Percentiles rank a stretch among this genome's conserved stretches.
These are phyloP conservation scores for Ormyrus nitidulus DNA, from an alignment of 2,888 invertebrate species.

Conservation along the genomic window DNA sequence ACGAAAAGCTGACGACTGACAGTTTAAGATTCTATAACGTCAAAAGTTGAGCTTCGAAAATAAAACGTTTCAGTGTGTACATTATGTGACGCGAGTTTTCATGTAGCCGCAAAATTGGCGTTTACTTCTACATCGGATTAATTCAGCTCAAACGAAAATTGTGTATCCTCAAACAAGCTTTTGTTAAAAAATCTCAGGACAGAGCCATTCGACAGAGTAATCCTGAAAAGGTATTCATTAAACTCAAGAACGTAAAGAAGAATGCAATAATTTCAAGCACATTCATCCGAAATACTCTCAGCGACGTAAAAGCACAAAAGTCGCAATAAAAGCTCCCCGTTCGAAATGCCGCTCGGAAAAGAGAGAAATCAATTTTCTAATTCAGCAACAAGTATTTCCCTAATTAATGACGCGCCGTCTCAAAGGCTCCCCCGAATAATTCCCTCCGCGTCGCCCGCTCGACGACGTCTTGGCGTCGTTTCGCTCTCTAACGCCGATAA, in stretches of 20 bases:
- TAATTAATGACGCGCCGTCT: slow-evolving; percentile 35
- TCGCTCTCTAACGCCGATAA: slow-evolving; percentile 34
- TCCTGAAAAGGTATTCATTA: too few relatives aligned
- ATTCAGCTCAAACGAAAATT: too few relatives aligned
- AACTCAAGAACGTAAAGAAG: too few relatives aligned
- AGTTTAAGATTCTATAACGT: slow-evolving; percentile 8
- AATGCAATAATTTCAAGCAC: too few relatives aligned
- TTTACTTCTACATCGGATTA: too few relatives aligned
- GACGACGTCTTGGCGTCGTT: slow-evolving; percentile 15
- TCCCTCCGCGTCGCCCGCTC: background rate
- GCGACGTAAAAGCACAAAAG: too few relatives aligned
- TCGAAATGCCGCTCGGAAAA: background rate
- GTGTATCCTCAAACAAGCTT: background rate
- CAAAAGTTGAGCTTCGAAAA: slow-evolving; percentile 8
- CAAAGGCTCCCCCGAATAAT: slow-evolving; percentile 36
- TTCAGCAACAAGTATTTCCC: background rate
- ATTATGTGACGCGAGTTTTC: background rate
- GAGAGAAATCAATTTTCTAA: slow-evolving; percentile 1
- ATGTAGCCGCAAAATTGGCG: background rate
- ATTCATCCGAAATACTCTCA: too few relatives aligned
- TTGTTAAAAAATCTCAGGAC: background rate
- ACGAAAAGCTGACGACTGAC: slow-evolving; percentile 47
- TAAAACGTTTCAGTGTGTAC: background rate
- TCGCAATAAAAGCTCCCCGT: too few relatives aligned
- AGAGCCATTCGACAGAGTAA: background rate